A percentile compares a stretch with the other conserved stretches of the same genome.
Conservation (phyloP, 2,113 vertebrate genomes). For the Chaetorhynchus papuensis region DNA sequence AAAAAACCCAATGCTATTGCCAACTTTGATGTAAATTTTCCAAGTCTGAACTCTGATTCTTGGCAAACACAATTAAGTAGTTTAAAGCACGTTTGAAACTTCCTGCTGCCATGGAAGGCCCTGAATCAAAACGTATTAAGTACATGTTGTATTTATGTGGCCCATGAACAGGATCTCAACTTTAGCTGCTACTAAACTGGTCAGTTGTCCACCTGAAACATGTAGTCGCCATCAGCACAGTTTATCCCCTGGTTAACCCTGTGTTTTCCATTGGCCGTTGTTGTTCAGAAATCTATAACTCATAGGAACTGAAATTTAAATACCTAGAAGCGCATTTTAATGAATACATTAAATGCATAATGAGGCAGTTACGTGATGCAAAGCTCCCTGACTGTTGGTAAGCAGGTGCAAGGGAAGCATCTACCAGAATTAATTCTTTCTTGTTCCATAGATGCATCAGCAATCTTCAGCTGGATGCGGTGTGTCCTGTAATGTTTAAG, state of each 20-base stretch:
- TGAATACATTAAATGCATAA: background rate
- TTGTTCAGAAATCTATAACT: background rate
- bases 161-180: background rate
- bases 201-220: background rate
- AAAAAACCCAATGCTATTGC: background rate
- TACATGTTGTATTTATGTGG: background rate
- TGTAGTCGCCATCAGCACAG: background rate
- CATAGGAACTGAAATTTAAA: background rate
- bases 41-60: background rate
- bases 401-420: background rate
- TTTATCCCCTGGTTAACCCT: background rate
- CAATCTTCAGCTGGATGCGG: background rate
- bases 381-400: background rate
- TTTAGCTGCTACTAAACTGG: background rate
- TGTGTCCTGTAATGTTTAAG: background rate
- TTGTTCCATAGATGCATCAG: background rate
- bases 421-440: background rate
- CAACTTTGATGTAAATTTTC: background rate
- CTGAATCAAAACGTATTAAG: background rate
- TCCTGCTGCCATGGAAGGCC: background rate
- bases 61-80: background rate
- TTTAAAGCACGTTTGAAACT: background rate
- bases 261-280: background rate
- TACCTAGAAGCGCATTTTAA: background rate
- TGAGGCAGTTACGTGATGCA: accelerated